Conservation (phyloP, 2,888 invertebrate genomes). For the Nezara viridula region DNA sequence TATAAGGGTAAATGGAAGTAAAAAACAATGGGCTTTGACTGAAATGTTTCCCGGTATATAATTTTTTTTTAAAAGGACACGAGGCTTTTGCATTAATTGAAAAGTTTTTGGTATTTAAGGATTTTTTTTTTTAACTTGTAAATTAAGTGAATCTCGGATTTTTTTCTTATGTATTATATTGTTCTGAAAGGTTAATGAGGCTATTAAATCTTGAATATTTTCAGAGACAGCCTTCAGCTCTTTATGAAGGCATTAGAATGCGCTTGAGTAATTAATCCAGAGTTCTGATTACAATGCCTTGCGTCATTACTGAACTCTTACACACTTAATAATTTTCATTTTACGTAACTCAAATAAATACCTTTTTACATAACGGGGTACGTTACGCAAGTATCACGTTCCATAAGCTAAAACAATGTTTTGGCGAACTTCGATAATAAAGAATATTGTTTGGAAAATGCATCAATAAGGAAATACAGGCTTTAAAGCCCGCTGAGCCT, state of each 20-base stretch:
- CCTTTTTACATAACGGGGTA: not conserved
- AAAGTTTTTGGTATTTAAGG: no score
- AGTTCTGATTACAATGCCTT: slow-evolving; percentile 15
- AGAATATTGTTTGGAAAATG: not conserved
- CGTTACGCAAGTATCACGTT: not conserved
- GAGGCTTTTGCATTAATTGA: no score
- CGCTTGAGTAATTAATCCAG: slow-evolving; percentile 16
- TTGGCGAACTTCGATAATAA: not conserved
- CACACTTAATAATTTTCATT: slow-evolving; percentile 20
- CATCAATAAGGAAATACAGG: no score
- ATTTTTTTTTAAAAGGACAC: no score
- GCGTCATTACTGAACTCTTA: slow-evolving; percentile 7
- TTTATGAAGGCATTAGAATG: not conserved
- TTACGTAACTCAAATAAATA: slow-evolving; percentile 4
- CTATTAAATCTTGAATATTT: slow-evolving; percentile 3
- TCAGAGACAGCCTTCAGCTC: not conserved
- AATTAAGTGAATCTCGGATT: no score
- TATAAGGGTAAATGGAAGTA: no score
- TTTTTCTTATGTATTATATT: not conserved
- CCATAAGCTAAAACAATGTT: not conserved
- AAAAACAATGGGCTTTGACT: no score
- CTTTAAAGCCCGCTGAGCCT: no score
- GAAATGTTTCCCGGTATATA: no score
- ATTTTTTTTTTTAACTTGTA: no score
- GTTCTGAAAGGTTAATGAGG: not conserved